phyloP scores from a whole-genome alignment of 1,140 invertebrate species.

The Eubasilissa regina region DNA sequence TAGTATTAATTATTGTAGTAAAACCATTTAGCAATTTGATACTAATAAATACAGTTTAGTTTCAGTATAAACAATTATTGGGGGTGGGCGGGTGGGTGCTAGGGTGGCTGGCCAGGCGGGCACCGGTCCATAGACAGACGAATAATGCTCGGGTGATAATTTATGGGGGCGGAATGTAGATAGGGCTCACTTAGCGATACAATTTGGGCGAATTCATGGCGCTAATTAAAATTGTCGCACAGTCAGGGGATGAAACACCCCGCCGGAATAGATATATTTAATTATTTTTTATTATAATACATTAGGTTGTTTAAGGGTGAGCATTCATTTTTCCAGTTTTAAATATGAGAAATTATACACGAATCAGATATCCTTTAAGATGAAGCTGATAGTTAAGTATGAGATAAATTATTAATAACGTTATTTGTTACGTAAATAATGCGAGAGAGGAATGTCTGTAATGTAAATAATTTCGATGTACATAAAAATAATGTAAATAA shows the following conservation, averaged over 20 bases:
- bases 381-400: no score
- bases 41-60: conserved; percentile 33
- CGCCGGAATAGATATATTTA: not conserved
- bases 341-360: no score
- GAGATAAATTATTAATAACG: no score
- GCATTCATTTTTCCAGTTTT: no score
- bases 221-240: conserved; percentile 51
- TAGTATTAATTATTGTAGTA: not conserved
- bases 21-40: not conserved
- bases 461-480: no score
- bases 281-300: not conserved
- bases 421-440: no score
- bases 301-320: no score
- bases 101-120: no score
- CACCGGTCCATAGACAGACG: conserved; percentile 13
- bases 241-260: conserved; percentile 5
- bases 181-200: conserved; percentile 44
- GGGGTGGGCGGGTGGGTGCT: not conserved
- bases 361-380: no score
- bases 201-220: conserved; percentile 50
- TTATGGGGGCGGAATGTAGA: conserved; percentile 33
- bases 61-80: conserved; percentile 29
- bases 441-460: no score
- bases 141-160: conserved; percentile 31
- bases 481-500: no score